Conservation (phyloP, 2,113 vertebrate species). For the Tragelaphus buxtoni region DNA sequence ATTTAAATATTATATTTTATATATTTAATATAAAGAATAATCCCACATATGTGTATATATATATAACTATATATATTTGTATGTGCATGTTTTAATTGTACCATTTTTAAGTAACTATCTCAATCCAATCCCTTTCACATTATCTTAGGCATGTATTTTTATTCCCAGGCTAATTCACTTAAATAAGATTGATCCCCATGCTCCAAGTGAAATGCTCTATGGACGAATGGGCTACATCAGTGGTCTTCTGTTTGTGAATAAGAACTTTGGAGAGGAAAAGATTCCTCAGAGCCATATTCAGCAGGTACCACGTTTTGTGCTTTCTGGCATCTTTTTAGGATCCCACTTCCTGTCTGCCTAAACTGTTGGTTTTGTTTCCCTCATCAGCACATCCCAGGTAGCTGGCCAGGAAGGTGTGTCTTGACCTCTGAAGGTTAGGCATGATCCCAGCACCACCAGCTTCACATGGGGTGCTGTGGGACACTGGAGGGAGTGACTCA, state of each 20-base stretch:
- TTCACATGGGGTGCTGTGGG: neutral
- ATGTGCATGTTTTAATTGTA: neutral
- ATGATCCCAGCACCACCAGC: neutral
- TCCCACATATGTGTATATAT: neutral
- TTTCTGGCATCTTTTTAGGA: neutral
- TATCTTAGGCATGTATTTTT: slow-evolving; percentile 34
- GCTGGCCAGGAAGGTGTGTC: neutral
- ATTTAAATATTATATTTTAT: neutral
- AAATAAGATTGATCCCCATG: slow-evolving; percentile 81
- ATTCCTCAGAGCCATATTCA: slow-evolving; percentile 91
- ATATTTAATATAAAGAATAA: neutral
- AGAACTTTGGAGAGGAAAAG: slow-evolving; percentile 90
- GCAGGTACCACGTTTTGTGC: slow-evolving; percentile 81
- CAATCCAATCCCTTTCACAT: neutral
- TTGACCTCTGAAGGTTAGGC: neutral
- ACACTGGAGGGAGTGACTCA: neutral
- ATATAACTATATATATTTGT: neutral
- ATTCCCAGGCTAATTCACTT: slow-evolving; percentile 88
- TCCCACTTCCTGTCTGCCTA: neutral
- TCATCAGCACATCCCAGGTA: neutral
- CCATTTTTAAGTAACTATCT: neutral
- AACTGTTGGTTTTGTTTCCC: neutral
- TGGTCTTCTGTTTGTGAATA: slow-evolving; percentile 92
- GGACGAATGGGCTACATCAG: slow-evolving; percentile 93
- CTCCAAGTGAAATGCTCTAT: slow-evolving; percentile 93